These are phyloP conservation scores for Lemur catta DNA, from an alignment of 2,797 vertebrate species.

Conservation along the genomic window DNA sequence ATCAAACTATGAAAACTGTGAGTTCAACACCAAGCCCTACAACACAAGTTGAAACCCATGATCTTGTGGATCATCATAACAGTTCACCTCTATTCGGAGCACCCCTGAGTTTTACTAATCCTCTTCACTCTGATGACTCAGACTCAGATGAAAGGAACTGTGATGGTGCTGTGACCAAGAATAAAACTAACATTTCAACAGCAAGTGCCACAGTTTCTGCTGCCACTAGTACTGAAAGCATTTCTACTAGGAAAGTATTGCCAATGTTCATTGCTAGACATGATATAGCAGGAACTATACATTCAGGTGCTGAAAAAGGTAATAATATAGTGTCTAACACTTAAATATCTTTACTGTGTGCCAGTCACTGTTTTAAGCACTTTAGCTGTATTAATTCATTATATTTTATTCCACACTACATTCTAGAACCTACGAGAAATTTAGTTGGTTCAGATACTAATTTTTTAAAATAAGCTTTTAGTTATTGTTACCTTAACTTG, in stretches of 20 bases:
- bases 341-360: not conserved
- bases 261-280: conserved; percentile 95
- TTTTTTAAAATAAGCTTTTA: conserved; percentile 31
- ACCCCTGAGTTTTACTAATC: conserved; percentile 97
- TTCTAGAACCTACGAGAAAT: not conserved
- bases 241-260: conserved; percentile 89
- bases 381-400: not conserved
- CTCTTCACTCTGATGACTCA: conserved; percentile 95
- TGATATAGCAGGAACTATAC: conserved; percentile 74
- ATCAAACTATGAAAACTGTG: conserved; percentile 82
- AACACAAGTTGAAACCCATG: conserved; percentile 67
- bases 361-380: conserved; percentile 4
- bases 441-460: not conserved
- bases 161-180: conserved; percentile 77
- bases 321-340: conserved; percentile 70
- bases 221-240: conserved; percentile 83
- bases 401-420: conserved; percentile 61
- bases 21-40: conserved; percentile 81
- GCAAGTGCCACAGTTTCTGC: conserved; percentile 90
- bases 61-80: conserved; percentile 48
- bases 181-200: conserved; percentile 87
- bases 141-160: conserved; percentile 88
- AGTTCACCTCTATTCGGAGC: conserved; percentile 80
- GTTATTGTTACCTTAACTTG: conserved; percentile 21
- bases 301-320: conserved; percentile 88